Conservation (phyloP, 2,113 vertebrate genomes). For the Amia ocellicauda region DNA sequence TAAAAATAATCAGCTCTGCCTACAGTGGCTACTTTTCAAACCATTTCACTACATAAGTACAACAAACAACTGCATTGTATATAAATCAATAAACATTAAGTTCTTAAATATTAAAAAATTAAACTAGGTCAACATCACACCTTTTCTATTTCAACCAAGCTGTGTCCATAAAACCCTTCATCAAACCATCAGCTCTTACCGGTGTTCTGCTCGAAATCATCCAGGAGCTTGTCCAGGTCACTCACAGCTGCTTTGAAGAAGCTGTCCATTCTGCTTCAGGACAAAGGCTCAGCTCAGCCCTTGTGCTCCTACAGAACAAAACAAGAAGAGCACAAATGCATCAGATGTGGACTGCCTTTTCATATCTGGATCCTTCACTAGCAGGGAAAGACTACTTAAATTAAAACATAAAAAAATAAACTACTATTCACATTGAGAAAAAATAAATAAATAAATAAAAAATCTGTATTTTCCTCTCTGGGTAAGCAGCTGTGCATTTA, state of each 20-base stretch:
- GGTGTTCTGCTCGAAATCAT: slow-evolving; percentile 92
- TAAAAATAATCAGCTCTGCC: no score
- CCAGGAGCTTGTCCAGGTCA: slow-evolving; percentile 93
- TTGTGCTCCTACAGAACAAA: slow-evolving; percentile 48
- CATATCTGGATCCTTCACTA: background rate
- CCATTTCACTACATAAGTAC: background rate
- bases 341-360: no score
- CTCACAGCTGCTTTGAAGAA: slow-evolving; percentile 94
- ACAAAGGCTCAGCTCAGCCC: slow-evolving; percentile 31
- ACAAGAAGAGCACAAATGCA: background rate
- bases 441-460: background rate
- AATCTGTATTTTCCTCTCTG: background rate
- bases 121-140: no score
- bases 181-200: no score
- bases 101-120: no score
- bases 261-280: slow-evolving; percentile 82
- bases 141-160: no score
- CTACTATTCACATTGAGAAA: background rate
- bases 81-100: no score
- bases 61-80: no score
- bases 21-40: no score
- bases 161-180: no score
- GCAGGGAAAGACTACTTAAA: background rate
- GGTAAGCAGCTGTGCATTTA: background rate
- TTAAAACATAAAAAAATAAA: background rate